Evolutionary conservation across 2,797 vertebrate species (phyloP).

Genomic region (Epinephelus awoara): DNA sequence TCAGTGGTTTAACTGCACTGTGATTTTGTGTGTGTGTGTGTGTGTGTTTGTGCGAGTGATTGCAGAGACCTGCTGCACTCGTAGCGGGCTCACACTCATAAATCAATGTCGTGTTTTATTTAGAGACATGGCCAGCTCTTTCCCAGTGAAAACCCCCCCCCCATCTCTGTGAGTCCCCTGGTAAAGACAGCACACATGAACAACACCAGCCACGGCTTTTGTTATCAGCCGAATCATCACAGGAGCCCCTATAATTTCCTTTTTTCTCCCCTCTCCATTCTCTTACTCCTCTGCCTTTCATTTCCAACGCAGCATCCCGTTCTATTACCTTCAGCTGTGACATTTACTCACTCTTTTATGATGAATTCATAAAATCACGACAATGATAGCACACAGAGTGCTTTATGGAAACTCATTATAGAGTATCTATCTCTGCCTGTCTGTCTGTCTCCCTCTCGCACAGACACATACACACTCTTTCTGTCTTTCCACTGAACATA

Average conservation of each 20-base stretch:
- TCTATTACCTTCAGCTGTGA: constrained; percentile 72
- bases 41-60: constrained; percentile 48
- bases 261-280: constrained; percentile 2
- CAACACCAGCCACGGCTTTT: constrained; percentile 60
- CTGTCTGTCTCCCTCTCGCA: constrained; percentile 41
- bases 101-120: constrained; percentile 84
- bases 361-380: constrained; percentile 82
- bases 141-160: constrained; percentile 43
- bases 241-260: constrained; percentile 73
- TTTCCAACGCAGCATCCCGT: constrained; percentile 57
- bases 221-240: constrained; percentile 74
- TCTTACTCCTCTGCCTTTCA: constrained; percentile 62
- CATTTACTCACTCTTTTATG: constrained; percentile 81
- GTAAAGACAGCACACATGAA: constrained; percentile 62
- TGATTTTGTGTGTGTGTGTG: constrained; percentile 49
- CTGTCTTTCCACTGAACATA: constrained; percentile 60
- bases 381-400: constrained; percentile 68
- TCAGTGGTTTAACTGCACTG: constrained; percentile 64
- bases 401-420: constrained; percentile 81
- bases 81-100: constrained; percentile 70
- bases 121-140: constrained; percentile 68
- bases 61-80: constrained; percentile 59
- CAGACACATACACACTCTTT: constrained; percentile 39
- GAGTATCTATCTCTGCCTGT: constrained; percentile 73
- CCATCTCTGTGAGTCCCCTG: constrained; percentile 48